Conservation (phyloP, 2,888 invertebrate genomes). For the Scaptomyza caliginosa region DNA sequence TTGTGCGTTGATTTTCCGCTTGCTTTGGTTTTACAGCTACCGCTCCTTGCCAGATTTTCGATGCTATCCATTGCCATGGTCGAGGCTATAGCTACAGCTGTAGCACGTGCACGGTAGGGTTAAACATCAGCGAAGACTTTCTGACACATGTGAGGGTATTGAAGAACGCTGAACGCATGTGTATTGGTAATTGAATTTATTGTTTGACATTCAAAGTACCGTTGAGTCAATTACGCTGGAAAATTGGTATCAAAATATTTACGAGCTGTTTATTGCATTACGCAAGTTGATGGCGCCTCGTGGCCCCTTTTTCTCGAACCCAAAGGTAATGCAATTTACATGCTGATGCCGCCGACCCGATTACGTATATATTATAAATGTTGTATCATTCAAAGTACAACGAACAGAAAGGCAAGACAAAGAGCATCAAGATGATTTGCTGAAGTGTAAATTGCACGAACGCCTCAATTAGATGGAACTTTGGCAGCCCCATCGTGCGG, state of each 20-base stretch:
- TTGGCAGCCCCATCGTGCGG: neutral
- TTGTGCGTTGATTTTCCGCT: conserved; percentile 79
- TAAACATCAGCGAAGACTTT: conserved; percentile 54
- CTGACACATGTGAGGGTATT: conserved; percentile 31
- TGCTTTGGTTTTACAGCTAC: conserved; percentile 72
- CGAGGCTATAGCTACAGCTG: conserved; percentile 25
- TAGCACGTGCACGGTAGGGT: conserved; percentile 72
- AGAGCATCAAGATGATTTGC: conserved; percentile 44
- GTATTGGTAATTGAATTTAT: conserved; percentile 82
- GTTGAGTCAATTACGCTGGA: conserved; percentile 81
- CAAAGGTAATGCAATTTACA: conserved; percentile 76
- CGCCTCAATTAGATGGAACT: conserved; percentile 51
- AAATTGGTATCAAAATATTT: conserved; percentile 82
- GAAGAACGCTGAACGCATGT: conserved; percentile 49
- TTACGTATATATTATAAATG: conserved; percentile 50
- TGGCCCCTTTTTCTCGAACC: conserved; percentile 26
- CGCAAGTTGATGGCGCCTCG: conserved; percentile 56
- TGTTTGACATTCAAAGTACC: conserved; percentile 82
- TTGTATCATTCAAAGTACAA: conserved; percentile 27
- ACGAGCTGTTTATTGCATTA: conserved; percentile 81
- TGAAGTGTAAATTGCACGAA: conserved; percentile 63
- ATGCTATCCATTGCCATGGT: conserved; percentile 54
- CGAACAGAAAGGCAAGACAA: conserved; percentile 29
- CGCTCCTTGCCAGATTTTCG: conserved; percentile 48
- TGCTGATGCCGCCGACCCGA: conserved; percentile 65